Base-by-base conservation (phyloP, 2,797 vertebrate species). In the Tolypeutes matacus region DNA sequence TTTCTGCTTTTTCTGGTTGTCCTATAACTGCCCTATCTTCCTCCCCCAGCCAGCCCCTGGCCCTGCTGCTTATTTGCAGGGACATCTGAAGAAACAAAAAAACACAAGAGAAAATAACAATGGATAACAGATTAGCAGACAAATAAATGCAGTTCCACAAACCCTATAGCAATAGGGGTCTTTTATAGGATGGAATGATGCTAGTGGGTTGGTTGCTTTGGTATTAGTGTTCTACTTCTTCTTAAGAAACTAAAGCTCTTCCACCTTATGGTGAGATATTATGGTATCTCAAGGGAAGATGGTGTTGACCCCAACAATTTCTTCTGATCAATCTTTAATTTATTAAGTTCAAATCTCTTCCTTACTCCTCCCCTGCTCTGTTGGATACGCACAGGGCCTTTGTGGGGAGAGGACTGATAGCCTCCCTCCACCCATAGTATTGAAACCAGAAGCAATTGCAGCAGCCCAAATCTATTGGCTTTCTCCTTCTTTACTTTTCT, bases 51-150 rank as follows among this genome's bases (percentile, higher is more conserved):
- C 93, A 96, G 83, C 39, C 58, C 76, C 76, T 92, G 36, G 76
- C 81, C 93, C 95, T 95, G 92, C 91, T 96, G 58, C 77, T 93
- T 88, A 89, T 91, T 96, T 96, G 73, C 96, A 97, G 86, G 72
- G 67, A 42, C 84, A 51, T 85, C 64, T 77, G 56, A 94, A 73
- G 39, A 69, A 96, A 86, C 39, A 39, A 39, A 95, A 93, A 34
- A 25, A 93, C 78, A 86, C 42, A 94, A 86, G 42, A 91, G 73
- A 82, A 91, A 93, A 86, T 29, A 91, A 96, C 64, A 96, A 53
- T 53, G 51, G 51, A 53, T 15, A 53, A 53, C 15, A 53, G 34
- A 84, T 92, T 92, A 96, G 90, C 85, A 93, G 46, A 96, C 13
- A 82, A 77, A 93, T 60, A 91, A 91, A 88, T 75, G 60, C 58